Conservation (phyloP, 1,140 invertebrate genomes). For the Teleopsis dalmanni region DNA sequence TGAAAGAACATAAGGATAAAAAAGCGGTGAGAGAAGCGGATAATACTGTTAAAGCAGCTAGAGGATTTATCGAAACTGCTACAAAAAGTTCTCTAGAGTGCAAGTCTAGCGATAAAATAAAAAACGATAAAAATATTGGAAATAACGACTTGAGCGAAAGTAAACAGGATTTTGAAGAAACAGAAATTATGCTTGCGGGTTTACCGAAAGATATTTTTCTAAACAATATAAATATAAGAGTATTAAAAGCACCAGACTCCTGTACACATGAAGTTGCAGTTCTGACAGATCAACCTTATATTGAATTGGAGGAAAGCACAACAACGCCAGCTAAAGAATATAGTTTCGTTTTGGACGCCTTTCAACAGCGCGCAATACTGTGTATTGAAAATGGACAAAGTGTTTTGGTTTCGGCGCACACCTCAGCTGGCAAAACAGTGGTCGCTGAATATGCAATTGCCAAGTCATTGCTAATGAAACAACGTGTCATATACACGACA, state of each 20-base stretch:
- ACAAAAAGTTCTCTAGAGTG: too few species aligned
- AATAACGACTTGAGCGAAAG: constrained; percentile 3
- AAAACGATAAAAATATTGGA: background rate
- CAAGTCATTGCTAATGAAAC: constrained; percentile 59
- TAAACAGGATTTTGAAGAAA: constrained; percentile 14
- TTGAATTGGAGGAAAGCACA: constrained; percentile 55
- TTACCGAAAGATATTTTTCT: constrained; percentile 35
- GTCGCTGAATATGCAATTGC: constrained; percentile 83
- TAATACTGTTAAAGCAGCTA: too few species aligned
- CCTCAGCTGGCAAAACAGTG: constrained; percentile 99
- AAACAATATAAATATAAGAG: constrained; percentile 72
- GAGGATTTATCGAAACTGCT: too few species aligned
- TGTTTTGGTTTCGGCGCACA: constrained; percentile 97
- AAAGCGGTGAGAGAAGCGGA: background rate
- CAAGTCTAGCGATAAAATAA: too few species aligned
- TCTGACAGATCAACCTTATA: constrained; percentile 76
- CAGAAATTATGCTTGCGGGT: constrained; percentile 43
- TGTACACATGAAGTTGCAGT: constrained; percentile 91
- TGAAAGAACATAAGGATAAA: background rate
- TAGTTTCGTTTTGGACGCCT: constrained; percentile 92
- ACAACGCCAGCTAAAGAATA: constrained; percentile 85
- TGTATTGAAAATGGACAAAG: constrained; percentile 98
- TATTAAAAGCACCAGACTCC: constrained; percentile 78
- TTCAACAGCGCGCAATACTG: constrained; percentile 94
- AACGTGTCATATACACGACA: constrained; percentile 97